These are phyloP conservation scores for Aphelinus certus DNA, from an alignment of 1,140 invertebrate species.

Conservation along the genomic window DNA sequence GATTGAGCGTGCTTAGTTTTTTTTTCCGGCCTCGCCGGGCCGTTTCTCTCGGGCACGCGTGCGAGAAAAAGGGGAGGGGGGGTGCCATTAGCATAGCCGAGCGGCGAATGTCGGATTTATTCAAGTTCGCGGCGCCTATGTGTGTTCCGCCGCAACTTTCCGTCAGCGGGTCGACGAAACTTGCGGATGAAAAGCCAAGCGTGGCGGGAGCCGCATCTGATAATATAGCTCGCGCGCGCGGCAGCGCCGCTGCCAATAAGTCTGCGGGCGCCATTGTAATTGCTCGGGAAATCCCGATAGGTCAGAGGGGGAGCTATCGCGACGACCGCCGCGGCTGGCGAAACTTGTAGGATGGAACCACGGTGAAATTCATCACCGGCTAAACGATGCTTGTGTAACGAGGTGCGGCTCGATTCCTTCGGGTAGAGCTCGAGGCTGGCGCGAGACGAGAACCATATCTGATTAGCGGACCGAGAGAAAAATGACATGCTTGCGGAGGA, in stretches of 20 bases:
- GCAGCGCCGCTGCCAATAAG: constrained; percentile 3
- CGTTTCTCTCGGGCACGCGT: background rate
- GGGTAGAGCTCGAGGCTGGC: too few relatives aligned
- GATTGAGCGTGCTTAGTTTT: too few relatives aligned
- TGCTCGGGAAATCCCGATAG: constrained; percentile 24
- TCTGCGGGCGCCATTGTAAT: constrained; percentile 19
- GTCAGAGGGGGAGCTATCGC: background rate
- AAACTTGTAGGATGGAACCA: background rate
- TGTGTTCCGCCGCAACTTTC: constrained; percentile 18
- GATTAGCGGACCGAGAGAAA: too few relatives aligned
- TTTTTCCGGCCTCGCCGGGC: too few relatives aligned
- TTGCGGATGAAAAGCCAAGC: constrained; percentile 29
- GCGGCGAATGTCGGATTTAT: constrained; percentile 7
- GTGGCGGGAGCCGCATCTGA: constrained; percentile 16
- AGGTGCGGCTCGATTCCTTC: too few relatives aligned
- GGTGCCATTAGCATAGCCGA: constrained; percentile 29
- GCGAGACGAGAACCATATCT: too few relatives aligned
- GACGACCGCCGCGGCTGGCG: background rate
- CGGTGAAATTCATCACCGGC: too few relatives aligned
- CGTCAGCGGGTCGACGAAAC: background rate
- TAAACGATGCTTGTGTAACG: too few relatives aligned
- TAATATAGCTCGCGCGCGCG: constrained; percentile 19
- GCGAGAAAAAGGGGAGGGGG: constrained; percentile 6
- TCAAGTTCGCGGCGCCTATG: background rate
- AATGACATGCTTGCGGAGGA: too few relatives aligned